Base-by-base conservation (phyloP, 2,888 invertebrate genomes). In the Clunio marinus region DNA sequence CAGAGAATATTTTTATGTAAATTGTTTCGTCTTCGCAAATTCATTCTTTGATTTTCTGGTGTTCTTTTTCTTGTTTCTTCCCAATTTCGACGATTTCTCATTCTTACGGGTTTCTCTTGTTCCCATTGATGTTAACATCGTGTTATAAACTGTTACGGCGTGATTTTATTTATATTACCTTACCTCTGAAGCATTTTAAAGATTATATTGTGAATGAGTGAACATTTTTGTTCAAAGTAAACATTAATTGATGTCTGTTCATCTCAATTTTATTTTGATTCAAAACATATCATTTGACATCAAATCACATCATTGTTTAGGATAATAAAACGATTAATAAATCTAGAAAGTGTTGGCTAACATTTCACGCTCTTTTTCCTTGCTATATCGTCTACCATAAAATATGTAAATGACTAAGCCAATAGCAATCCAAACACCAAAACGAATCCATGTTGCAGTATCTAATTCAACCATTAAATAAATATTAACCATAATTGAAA, bases 311-410 rank as follows among this genome's bases (percentile, higher is more conserved):
- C n/a, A n/a, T n/a, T n/a, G n/a, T n/a, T n/a, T n/a, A n/a, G n/a
- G n/a, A n/a, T n/a, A n/a, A n/a, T n/a, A n/a, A n/a, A n/a, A n/a
- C n/a, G n/a, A n/a, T n/a, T n/a, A n/a, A n/a, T n/a, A n/a, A n/a
- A n/a, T n/a, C n/a, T n/a, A n/a, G n/a, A n/a, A n/a, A n/a, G n/a
- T n/a, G n/a, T n/a, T n/a, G n/a, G n/a, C n/a, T 32, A 32, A 32
- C 32, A 32, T 7, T 32, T 4, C 4, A 7, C 32, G 4, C 10
- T 32, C 32, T 10, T 32, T 71, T 92, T 80, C 77, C 88, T 83
- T 69, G 88, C 78, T 69, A 17, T 55, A 46, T 7, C 65, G 25
- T 8, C 68, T 24, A 8, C 70, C 68, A 58, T 70, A 70, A 0
- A 28, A 13, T 35, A 70, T 63, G 46, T 70, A 67, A 63, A 71